Conservation (phyloP, 2,888 invertebrate species). For the Drosophila aldrichi region DNA sequence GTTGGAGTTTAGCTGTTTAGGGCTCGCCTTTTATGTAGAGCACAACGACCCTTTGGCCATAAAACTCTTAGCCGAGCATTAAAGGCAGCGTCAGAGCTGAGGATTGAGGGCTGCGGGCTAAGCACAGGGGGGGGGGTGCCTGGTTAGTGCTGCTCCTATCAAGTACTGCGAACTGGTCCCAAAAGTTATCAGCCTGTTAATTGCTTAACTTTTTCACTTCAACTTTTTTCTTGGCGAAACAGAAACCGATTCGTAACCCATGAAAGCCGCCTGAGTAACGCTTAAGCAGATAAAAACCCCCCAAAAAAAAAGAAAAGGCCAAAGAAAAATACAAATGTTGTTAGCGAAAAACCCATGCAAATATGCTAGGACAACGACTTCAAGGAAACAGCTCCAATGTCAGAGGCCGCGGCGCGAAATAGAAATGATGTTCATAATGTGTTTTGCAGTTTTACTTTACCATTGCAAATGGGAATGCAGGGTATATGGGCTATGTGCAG, state of each 20-base stretch:
- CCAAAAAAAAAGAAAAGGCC: constrained; percentile 16
- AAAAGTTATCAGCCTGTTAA: constrained; percentile 83
- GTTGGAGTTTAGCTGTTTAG: constrained; percentile 1
- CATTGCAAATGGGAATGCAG: neutral
- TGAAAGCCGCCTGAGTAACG: neutral
- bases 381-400: constrained; percentile 16
- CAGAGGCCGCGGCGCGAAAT: constrained; percentile 20
- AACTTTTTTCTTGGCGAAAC: constrained; percentile 67
- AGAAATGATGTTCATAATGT: constrained; percentile 40
- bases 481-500: neutral
- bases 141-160: neutral
- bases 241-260: constrained; percentile 27
- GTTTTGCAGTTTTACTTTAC: constrained; percentile 55
- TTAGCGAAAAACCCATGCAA: constrained; percentile 55
- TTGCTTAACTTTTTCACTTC: constrained; percentile 83
- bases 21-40: constrained; percentile 34
- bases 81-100: constrained; percentile 14
- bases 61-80: constrained; percentile 71
- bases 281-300: constrained; percentile 64
- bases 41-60: constrained; percentile 58
- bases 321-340: constrained; percentile 24
- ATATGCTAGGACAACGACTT: constrained; percentile 47
- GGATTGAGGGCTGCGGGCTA: no score
- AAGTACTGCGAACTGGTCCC: constrained; percentile 50
- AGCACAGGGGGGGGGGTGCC: neutral